A percentile compares a stretch with the other conserved stretches of the same genome.
These are phyloP conservation scores for Nesogale talazaci DNA, from an alignment of 2,113 vertebrate genomes.

Conservation along the genomic window DNA sequence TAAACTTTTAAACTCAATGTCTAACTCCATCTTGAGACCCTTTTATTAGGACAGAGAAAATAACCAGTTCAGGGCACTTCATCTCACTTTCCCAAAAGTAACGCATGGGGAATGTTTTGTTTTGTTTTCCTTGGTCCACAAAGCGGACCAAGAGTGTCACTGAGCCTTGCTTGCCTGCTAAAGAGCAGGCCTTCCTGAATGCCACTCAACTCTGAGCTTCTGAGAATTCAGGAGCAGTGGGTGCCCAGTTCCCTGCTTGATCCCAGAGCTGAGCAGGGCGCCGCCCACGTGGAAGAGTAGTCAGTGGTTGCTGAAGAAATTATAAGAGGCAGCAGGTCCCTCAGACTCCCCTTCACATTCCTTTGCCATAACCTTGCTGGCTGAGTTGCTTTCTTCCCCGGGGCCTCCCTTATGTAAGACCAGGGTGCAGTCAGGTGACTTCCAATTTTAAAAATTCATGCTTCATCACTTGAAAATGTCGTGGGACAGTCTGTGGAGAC, in stretches of 20 bases:
- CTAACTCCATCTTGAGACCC: neutral
- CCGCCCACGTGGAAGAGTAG: neutral
- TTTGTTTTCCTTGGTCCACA: neutral
- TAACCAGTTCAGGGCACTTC: neutral
- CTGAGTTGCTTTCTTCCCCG: neutral
- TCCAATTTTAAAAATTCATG: conserved; percentile 32
- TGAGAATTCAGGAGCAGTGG: neutral
- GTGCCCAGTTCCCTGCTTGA: neutral
- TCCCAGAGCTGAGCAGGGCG: neutral
- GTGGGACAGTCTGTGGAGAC: neutral
- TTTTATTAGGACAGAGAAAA: conserved; percentile 1
- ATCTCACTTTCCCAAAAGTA: neutral
- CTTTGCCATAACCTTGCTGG: conserved; percentile 26
- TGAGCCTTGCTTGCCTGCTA: neutral
- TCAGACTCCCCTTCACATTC: neutral
- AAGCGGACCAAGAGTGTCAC: neutral
- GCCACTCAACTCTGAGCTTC: neutral
- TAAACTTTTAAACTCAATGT: too few relatives aligned
- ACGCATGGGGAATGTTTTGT: neutral
- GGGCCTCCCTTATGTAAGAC: neutral
- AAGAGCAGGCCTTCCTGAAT: neutral
- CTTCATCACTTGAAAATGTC: conserved; percentile 52
- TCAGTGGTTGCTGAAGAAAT: neutral
- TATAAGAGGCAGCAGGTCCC: neutral
- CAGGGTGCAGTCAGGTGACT: neutral